Evolutionary conservation across 2,888 invertebrate species (phyloP).

Genomic region (Hirtodrosophila confusa): DNA sequence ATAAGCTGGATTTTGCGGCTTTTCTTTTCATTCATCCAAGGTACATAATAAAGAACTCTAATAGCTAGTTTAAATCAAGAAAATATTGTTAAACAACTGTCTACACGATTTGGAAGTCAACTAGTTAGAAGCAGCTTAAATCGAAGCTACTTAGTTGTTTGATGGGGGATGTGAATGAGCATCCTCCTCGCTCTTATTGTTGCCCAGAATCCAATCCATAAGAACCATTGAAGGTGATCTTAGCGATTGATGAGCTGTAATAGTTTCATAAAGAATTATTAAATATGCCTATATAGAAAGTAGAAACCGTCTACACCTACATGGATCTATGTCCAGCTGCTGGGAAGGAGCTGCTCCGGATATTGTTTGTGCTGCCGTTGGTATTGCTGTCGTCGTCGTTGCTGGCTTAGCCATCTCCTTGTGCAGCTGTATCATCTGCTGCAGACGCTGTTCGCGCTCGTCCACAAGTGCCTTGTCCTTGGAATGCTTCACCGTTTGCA

Average conservation of each 20-base stretch:
- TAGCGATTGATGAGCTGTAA: constrained; percentile 89
- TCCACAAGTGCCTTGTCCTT: constrained; percentile 90
- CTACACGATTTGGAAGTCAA: constrained; percentile 23
- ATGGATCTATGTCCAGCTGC: constrained; percentile 89
- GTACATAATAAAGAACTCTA: constrained; percentile 66
- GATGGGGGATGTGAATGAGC: constrained; percentile 11
- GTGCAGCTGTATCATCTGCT: constrained; percentile 90
- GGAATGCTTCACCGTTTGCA: constrained; percentile 90
- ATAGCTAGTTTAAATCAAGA: constrained; percentile 37
- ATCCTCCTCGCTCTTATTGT: constrained; percentile 75
- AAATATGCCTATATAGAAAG: neutral
- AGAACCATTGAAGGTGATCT: constrained; percentile 92
- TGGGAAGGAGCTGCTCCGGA: constrained; percentile 34
- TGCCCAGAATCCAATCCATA: constrained; percentile 92
- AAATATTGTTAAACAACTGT: constrained; percentile 22
- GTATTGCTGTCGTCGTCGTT: constrained; percentile 4
- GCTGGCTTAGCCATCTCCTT: constrained; percentile 88
- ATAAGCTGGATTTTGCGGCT: neutral
- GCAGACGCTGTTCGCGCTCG: constrained; percentile 90
- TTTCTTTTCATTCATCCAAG: constrained; percentile 49
- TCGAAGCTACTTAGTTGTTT: constrained; percentile 17
- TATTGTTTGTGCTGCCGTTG: constrained; percentile 1
- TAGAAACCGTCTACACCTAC: constrained; percentile 83
- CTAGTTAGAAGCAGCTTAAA: neutral
- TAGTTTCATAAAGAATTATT: too few relatives aligned